Evolutionary conservation across 2,888 invertebrate species (phyloP), one percentile per base, ranked within the genome.

Genomic region (Adelognathus sp.): DNA sequence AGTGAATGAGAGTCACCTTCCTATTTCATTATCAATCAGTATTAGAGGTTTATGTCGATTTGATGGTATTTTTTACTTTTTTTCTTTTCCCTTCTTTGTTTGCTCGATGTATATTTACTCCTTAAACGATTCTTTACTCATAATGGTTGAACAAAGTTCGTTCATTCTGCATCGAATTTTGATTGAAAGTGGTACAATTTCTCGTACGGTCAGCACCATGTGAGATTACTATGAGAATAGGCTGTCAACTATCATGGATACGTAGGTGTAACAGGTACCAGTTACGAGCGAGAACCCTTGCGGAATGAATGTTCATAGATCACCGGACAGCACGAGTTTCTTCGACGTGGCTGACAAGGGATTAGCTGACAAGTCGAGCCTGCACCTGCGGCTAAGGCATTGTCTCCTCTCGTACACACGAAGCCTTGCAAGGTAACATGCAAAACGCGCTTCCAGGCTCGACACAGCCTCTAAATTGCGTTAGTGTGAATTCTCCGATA

Each of bases 251-350:
- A 67, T 41, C 29, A 7, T 7, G 9, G 7, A 14, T 18, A 71
- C 80, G 81, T 76, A 76, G 80, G 81, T 82, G 81, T 83, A 84
- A 81, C 85, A 82, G 84, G 85, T 84, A 85, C 86, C 86, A 86
- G 86, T 84, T 85, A 85, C 85, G 82, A 81, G 81, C 76, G 78
- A 80, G 76, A 81, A 84, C 81, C 83, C 83, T 82, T 80, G 77
- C 75, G 31, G 21, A 52, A 63, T 27, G 24, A 14, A 41, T 16
- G 54, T 63, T 50, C 36, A 52, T 39, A 54, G 52, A 52, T 41
- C 36, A 41, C 41, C 11, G n/a, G 9, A 31, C 46, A 31, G 27
- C 67, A 31, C 36, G 6, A 16, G 54, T 33, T 67, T 39, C 39
- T 29, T 67, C 39, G 41, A 39, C 24, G 6, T 39, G 66, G 27